Evolutionary conservation across 2,113 vertebrate species (phyloP), one percentile per base, ranked within the genome.

Genomic region (Burhinus bistriatus): DNA sequence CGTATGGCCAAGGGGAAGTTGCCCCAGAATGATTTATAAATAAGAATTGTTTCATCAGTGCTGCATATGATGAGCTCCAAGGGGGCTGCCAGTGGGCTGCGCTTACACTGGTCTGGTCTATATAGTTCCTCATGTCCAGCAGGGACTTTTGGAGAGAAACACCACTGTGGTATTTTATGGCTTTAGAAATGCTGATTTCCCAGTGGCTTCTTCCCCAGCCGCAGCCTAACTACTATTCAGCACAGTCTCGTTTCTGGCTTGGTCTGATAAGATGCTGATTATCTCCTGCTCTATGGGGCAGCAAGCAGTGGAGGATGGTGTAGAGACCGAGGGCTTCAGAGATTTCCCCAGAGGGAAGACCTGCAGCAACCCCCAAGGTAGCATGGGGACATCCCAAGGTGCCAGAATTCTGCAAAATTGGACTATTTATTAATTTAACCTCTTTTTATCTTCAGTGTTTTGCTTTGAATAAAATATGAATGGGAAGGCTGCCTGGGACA

Each of bases 351-450:
- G 52, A 38, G 20, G 32, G 5, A 73, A 16, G 30, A 44, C 14
- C 19, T 78, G 22, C 42, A 78, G 36, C 47, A 78, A 26, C 1
- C 6, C 36, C 38, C 4, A 20, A 71, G 40, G 27, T 68, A 93
- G 6, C 0, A 0, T 38, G 44, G 17, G 13, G n/a, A 40, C 21
- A 54, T n/a, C 11, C n/a, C 40, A 61, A 44, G 27, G 9, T 70
- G 30, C 26, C 38, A 70, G 38, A 83, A 19, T 68, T 38, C 34
- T 47, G 11, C 34, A 6, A 73, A 72, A 66, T 5, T n/a, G 6
- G 12, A 40, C 27, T 84, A 59, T 51, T 62, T 47, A 54, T 49
- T 36, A 70, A 54, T 65, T 55, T 81, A 64, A 75, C 36, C 3
- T 59, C 26, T n/a, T 79, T 26, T 91, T 52, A 20, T 36, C 54